Evolutionary conservation across 2,888 invertebrate species (phyloP).

Genomic region (Cetonia aurata): DNA sequence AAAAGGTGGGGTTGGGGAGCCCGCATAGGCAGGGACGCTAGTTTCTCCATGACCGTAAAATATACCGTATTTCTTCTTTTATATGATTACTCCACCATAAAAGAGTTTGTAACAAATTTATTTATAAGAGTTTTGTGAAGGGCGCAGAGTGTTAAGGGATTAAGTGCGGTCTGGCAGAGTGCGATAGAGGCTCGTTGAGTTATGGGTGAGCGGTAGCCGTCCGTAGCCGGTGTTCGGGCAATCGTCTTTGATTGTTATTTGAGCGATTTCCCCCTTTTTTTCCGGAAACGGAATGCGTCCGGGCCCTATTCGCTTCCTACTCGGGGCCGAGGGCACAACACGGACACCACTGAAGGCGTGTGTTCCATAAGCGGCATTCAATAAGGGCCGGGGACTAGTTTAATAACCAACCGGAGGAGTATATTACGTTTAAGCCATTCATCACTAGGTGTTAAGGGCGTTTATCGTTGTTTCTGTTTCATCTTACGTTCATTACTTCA

Average conservation of each 20-base stretch:
- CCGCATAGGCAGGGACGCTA: conserved; percentile 38
- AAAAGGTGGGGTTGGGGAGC: neutral
- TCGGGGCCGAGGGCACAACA: conserved; percentile 38
- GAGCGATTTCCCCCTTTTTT: conserved; percentile 58
- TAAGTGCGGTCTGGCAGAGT: conserved; percentile 60
- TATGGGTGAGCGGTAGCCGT: conserved; percentile 57
- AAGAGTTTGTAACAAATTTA: conserved; percentile 62
- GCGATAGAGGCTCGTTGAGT: conserved; percentile 62
- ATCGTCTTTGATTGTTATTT: conserved; percentile 63
- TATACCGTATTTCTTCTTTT: conserved; percentile 62
- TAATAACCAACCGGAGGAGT: conserved; percentile 56
- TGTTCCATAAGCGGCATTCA: conserved; percentile 20
- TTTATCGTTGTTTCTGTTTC: conserved; percentile 66
- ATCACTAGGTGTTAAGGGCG: conserved; percentile 65
- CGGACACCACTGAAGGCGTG: conserved; percentile 18
- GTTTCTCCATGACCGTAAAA: conserved; percentile 60
- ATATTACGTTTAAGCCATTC: conserved; percentile 64
- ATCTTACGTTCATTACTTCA: conserved; percentile 65
- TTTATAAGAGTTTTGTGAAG: conserved; percentile 57
- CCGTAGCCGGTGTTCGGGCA: conserved; percentile 57
- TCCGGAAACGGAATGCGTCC: conserved; percentile 53
- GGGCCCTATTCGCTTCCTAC: conserved; percentile 34
- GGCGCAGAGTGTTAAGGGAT: conserved; percentile 57
- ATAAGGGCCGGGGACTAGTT: conserved; percentile 49
- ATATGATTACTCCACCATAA: conserved; percentile 62